Conservation (phyloP, 2,113 vertebrate genomes). For the Carettochelys insculpta region DNA sequence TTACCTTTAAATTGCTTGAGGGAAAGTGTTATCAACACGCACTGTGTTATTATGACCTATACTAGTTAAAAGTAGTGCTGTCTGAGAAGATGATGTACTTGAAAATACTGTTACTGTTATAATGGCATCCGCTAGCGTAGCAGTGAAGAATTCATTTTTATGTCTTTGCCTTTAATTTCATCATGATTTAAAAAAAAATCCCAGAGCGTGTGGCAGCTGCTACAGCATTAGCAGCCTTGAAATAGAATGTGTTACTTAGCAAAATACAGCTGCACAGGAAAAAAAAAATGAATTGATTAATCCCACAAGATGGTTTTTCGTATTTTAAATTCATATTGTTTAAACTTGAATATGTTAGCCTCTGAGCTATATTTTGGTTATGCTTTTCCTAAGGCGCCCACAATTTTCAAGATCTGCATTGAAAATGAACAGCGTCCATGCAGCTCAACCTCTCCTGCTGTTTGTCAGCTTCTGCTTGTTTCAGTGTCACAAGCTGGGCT, state of each 20-base stretch:
- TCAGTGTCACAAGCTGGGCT: slow-evolving; percentile 61
- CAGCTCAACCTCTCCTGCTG: slow-evolving; percentile 60
- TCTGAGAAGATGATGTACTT: slow-evolving; percentile 50
- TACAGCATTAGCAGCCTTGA: slow-evolving; percentile 76
- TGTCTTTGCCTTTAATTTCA: slow-evolving; percentile 75
- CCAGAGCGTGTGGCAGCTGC: slow-evolving; percentile 76
- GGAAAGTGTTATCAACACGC: slow-evolving; percentile 21
- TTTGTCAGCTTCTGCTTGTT: slow-evolving; percentile 52
- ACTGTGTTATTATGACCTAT: slow-evolving; percentile 14
- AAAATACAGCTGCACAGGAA: slow-evolving; percentile 78
- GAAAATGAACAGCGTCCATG: slow-evolving; percentile 64
- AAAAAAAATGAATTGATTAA: slow-evolving; percentile 79
- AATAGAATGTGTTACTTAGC: slow-evolving; percentile 78
- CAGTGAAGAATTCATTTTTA: slow-evolving; percentile 65
- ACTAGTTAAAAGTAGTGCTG: slow-evolving; percentile 36
- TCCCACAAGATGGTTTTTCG: slow-evolving; percentile 68
- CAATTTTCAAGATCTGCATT: slow-evolving; percentile 72
- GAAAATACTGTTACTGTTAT: slow-evolving; percentile 61
- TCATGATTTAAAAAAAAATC: slow-evolving; percentile 76
- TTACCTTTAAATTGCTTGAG: slow-evolving; percentile 23
- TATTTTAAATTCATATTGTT: slow-evolving; percentile 79
- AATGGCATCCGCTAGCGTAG: slow-evolving; percentile 50
- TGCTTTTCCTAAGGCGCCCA: slow-evolving; percentile 69
- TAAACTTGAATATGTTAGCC: slow-evolving; percentile 79
- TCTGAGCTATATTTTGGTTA: slow-evolving; percentile 73